phyloP scores from a whole-genome alignment of 1,140 invertebrate genomes.

The Ceratosolen fusciceps region DNA sequence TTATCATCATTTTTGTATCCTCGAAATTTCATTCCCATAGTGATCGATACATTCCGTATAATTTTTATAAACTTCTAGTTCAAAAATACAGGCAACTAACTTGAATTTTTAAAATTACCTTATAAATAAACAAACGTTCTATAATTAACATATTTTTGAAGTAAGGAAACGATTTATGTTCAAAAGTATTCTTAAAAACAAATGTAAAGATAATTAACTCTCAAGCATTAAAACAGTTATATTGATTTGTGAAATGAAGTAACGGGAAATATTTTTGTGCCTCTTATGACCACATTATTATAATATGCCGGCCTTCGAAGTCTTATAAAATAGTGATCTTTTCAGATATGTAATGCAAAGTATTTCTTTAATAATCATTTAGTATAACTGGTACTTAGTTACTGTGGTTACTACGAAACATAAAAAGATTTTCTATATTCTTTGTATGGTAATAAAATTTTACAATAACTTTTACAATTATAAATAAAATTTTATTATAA shows the following conservation, averaged over 20 bases:
- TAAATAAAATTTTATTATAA: too few relatives aligned
- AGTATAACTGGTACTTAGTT: not conserved
- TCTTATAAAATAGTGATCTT: not conserved
- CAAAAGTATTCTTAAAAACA: not conserved
- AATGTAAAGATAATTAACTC: not conserved
- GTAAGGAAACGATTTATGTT: too few relatives aligned
- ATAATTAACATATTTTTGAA: too few relatives aligned
- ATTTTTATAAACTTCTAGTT: too few relatives aligned
- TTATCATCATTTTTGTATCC: too few relatives aligned
- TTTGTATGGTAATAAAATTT: too few relatives aligned
- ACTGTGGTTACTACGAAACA: not conserved
- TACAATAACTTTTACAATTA: not conserved
- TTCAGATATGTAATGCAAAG: not conserved
- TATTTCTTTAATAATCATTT: not conserved
- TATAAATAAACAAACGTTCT: too few relatives aligned
- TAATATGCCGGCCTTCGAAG: not conserved
- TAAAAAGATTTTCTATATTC: not conserved
- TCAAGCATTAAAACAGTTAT: slow-evolving; percentile 23
- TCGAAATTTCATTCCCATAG: too few relatives aligned
- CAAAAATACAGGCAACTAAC: too few relatives aligned
- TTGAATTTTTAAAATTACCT: too few relatives aligned
- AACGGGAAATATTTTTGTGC: slow-evolving; percentile 13
- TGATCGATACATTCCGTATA: too few relatives aligned
- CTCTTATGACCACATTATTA: not conserved
- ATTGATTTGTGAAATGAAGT: slow-evolving; percentile 8